phyloP scores from a whole-genome alignment of 2,113 vertebrate species.

The Festucalex cinctus region DNA sequence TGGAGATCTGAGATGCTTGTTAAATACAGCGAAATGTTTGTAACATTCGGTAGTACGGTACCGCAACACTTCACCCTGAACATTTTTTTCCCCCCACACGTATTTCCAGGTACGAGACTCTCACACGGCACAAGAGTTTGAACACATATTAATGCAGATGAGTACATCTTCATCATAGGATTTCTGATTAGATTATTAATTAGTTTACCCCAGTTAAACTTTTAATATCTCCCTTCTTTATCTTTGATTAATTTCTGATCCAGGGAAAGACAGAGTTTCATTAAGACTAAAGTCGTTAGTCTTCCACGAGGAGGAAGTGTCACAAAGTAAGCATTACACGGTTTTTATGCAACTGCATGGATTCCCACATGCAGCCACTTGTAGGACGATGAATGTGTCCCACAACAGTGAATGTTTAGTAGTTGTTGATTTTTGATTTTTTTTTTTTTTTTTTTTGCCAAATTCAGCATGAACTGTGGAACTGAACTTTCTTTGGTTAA shows the following conservation, averaged over 20 bases:
- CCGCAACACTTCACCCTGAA: no score
- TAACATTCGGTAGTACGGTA: no score
- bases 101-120: background rate
- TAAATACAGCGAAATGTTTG: no score
- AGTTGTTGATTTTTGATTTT: no score
- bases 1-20: background rate
- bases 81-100: background rate
- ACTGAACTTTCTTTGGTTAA: conserved; percentile 62
- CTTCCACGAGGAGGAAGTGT: conserved; percentile 51
- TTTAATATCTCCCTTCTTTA: conserved; percentile 74
- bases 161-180: conserved; percentile 63
- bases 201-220: conserved; percentile 69
- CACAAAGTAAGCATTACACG: conserved; percentile 42
- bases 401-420: no score
- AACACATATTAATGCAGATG: conserved; percentile 44
- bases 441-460: conserved; percentile 8
- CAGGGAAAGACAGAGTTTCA: conserved; percentile 70
- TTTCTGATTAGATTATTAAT: conserved; percentile 58
- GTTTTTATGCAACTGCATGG: background rate
- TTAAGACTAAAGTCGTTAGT: conserved; percentile 75
- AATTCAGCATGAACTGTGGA: conserved; percentile 11
- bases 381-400: background rate
- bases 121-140: background rate
- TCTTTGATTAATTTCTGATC: conserved; percentile 76
- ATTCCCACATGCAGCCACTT: background rate